Conservation (phyloP, 2,797 vertebrate species). For the Silurus lanzhouensis region DNA sequence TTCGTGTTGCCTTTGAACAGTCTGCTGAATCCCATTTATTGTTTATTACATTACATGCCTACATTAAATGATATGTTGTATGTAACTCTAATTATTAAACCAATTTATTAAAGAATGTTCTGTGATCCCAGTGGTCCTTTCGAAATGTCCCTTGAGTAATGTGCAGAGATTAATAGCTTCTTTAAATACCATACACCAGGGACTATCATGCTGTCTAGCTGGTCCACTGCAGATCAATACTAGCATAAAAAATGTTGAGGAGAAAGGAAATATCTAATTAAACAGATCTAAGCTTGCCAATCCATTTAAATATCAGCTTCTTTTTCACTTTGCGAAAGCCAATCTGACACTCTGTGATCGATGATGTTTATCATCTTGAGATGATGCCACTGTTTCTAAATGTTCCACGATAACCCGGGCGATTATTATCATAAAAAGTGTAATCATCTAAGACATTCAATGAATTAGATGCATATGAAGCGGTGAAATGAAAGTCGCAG, state of each 20-base stretch:
- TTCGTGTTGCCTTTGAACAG: background rate
- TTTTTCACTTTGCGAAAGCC: slow-evolving; percentile 7
- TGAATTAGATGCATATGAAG: background rate
- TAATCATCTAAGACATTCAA: background rate
- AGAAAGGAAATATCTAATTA: slow-evolving; percentile 59
- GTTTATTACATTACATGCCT: background rate
- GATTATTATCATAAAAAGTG: slow-evolving; percentile 2
- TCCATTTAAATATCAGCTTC: slow-evolving; percentile 22
- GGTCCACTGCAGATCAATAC: slow-evolving; percentile 70
- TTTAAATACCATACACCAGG: slow-evolving; percentile 65
- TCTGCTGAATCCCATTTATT: background rate
- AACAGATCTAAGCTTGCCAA: slow-evolving; percentile 53
- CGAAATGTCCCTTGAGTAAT: slow-evolving; percentile 67
- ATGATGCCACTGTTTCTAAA: background rate
- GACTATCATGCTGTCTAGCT: slow-evolving; percentile 59
- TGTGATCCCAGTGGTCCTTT: slow-evolving; percentile 61
- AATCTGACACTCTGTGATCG: background rate
- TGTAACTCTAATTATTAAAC: slow-evolving; percentile 57
- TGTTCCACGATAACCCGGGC: background rate
- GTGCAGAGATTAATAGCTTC: slow-evolving; percentile 71
- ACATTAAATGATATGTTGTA: slow-evolving; percentile 42
- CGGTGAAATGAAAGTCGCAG: background rate
- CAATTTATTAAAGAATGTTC: slow-evolving; percentile 63
- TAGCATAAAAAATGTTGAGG: slow-evolving; percentile 68
- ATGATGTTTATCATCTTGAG: background rate